Evolutionary conservation across 2,888 invertebrate species (phyloP).

Genomic region (Chymomyza fuscimana): DNA sequence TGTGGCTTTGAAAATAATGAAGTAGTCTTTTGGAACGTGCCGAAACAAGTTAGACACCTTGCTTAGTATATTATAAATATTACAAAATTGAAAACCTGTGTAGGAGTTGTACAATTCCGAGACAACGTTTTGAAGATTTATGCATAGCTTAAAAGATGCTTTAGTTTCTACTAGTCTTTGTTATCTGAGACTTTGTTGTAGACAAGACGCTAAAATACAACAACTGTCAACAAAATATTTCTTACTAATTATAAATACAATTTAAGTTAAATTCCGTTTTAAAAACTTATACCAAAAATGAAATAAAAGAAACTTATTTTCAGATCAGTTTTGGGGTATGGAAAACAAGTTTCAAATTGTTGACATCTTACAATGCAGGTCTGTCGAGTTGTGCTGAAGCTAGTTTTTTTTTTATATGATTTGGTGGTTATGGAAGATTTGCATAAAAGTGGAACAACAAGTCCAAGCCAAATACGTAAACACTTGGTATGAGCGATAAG

Average conservation of each 20-base stretch:
- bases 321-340: conserved; percentile 30
- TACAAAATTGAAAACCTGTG: conserved; percentile 27
- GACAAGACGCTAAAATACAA: conserved; percentile 36
- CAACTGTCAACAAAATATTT: conserved; percentile 22
- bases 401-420: conserved; percentile 31
- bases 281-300: conserved; percentile 58
- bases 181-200: conserved; percentile 12
- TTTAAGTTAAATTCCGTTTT: conserved; percentile 42
- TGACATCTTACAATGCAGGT: conserved; percentile 61
- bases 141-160: conserved; percentile 11
- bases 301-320: conserved; percentile 53
- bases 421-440: conserved; percentile 37
- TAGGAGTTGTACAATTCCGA: conserved; percentile 2
- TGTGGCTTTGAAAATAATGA: not conserved
- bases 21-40: not conserved
- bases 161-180: conserved; percentile 2
- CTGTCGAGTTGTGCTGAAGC: conserved; percentile 39
- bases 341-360: conserved; percentile 56
- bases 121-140: not conserved
- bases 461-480: conserved; percentile 6
- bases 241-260: conserved; percentile 49
- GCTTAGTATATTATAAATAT: conserved; percentile 6
- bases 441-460: conserved; percentile 32
- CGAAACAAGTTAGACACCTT: not conserved
- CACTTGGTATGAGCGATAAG: not conserved